Evolutionary conservation across 2,888 invertebrate species (phyloP).

Genomic region (Acanthosoma haemorrhoidale): DNA sequence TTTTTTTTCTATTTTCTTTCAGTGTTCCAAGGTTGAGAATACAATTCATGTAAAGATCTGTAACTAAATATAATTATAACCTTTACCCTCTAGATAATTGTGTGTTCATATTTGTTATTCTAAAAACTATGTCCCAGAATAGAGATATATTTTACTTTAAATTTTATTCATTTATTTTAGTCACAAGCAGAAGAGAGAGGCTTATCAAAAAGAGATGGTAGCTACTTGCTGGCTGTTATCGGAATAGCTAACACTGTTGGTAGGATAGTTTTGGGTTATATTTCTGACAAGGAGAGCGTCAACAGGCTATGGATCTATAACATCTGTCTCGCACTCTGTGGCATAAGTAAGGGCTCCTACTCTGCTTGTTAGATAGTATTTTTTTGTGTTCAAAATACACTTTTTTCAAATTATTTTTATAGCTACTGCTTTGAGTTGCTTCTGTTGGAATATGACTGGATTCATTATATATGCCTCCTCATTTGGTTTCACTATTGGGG

Average conservation of each 20-base stretch:
- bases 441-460: constrained; percentile 65
- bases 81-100: too few relatives aligned
- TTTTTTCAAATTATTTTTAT: constrained; percentile 44
- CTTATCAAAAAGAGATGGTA: constrained; percentile 55
- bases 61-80: too few relatives aligned
- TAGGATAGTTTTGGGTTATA: constrained; percentile 77
- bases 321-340: constrained; percentile 78
- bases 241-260: constrained; percentile 87
- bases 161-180: not conserved
- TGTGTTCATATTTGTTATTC: too few relatives aligned
- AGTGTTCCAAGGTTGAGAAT: too few relatives aligned
- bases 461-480: constrained; percentile 70
- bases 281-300: constrained; percentile 83
- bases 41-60: too few relatives aligned
- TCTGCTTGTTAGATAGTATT: too few relatives aligned
- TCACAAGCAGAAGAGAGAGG: constrained; percentile 42
- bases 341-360: constrained; percentile 61
- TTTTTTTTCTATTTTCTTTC: not conserved
- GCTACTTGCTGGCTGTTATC: constrained; percentile 70
- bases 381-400: too few relatives aligned
- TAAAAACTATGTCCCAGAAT: too few relatives aligned
- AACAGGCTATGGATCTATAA: constrained; percentile 89
- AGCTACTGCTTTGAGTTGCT: constrained; percentile 76
- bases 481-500: constrained; percentile 88
- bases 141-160: too few relatives aligned